Percentiles rank a stretch among this genome's conserved stretches.
These are phyloP conservation scores for Melanerpes aurifrons DNA, from an alignment of 2,113 vertebrate species.

Conservation along the genomic window DNA sequence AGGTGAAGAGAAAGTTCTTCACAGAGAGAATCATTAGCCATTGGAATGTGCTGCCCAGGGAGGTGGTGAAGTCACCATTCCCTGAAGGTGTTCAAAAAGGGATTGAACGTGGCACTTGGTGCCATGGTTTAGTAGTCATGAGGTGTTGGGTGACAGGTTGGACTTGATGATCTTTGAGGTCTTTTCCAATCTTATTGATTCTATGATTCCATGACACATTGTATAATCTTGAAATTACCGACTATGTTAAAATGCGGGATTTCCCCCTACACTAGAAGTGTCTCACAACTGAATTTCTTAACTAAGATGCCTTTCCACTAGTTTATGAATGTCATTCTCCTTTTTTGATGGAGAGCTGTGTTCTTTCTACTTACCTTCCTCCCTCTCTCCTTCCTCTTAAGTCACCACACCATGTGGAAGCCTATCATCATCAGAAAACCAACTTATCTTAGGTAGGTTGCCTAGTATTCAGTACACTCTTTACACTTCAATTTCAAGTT, in stretches of 20 bases:
- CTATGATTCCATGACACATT: neutral
- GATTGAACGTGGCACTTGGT: no score
- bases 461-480: neutral
- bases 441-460: neutral
- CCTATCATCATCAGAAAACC: neutral
- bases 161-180: no score
- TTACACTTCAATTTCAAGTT: neutral
- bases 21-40: no score
- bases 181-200: no score
- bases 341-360: neutral
- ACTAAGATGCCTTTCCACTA: neutral
- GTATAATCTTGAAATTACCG: neutral
- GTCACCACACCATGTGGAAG: neutral
- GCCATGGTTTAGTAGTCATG: no score
- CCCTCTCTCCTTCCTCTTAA: neutral
- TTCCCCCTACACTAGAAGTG: neutral
- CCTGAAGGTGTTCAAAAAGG: no score
- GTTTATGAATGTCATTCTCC: neutral
- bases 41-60: no score
- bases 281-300: neutral
- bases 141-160: no score
- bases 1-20: no score
- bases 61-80: no score
- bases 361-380: neutral
- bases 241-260: neutral